These are phyloP conservation scores for Aporrectodea caliginosa DNA, from an alignment of 1,140 invertebrate species.

Conservation along the genomic window DNA sequence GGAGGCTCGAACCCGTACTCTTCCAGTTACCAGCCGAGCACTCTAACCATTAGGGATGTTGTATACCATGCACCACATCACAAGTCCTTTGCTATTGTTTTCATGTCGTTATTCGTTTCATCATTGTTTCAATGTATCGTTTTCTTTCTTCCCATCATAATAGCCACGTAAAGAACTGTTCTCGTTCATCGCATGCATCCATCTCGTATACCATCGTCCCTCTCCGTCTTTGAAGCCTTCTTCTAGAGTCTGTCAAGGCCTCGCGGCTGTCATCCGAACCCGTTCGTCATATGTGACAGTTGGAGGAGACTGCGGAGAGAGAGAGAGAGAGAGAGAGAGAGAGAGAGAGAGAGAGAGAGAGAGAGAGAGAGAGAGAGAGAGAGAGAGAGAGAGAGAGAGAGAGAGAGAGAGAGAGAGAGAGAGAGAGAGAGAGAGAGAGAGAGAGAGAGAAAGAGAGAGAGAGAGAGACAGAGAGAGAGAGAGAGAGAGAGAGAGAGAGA, in stretches of 20 bases:
- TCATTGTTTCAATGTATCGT: too few relatives aligned
- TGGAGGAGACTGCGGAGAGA: background rate
- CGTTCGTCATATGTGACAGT: background rate
- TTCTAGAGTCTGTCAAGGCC: background rate
- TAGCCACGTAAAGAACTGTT: too few relatives aligned
- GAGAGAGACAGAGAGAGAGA: background rate
- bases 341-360: background rate
- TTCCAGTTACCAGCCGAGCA: too few relatives aligned
- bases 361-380: background rate
- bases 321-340: background rate
- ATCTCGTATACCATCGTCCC: too few relatives aligned
- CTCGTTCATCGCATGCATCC: too few relatives aligned
- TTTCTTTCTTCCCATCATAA: too few relatives aligned
- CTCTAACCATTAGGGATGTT: too few relatives aligned
- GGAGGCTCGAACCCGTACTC: too few relatives aligned
- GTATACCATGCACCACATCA: too few relatives aligned
- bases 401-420: background rate
- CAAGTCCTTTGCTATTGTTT: too few relatives aligned
- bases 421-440: background rate
- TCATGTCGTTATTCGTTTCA: too few relatives aligned
- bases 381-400: background rate
- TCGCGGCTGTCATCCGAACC: background rate
- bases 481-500: background rate
- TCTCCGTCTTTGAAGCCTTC: background rate
- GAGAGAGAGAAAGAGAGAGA: background rate